A percentile compares a stretch with the other conserved stretches of the same genome.
phyloP scores from a whole-genome alignment of 2,113 vertebrate genomes.

The Gallinago paraguaiae region DNA sequence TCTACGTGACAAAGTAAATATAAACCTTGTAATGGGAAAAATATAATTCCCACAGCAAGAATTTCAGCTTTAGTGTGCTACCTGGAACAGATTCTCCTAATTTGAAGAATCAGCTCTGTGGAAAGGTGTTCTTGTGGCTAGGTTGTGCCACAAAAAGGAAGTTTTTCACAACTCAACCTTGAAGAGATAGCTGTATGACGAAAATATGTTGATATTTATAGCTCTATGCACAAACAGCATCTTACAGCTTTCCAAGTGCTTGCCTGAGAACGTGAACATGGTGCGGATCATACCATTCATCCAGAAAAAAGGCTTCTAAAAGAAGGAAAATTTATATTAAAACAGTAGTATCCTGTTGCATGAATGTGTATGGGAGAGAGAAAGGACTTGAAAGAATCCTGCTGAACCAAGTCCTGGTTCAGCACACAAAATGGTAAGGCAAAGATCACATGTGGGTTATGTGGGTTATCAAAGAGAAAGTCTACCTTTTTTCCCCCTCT shows the following conservation, averaged over 20 bases:
- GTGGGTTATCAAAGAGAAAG: neutral
- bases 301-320: neutral
- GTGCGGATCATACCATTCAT: neutral
- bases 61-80: neutral
- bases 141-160: neutral
- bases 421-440: neutral
- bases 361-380: neutral
- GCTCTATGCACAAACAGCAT: neutral
- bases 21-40: neutral
- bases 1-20: neutral
- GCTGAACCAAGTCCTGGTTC: neutral
- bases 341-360: neutral
- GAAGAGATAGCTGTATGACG: neutral
- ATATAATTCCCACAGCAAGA: neutral
- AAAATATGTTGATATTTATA: neutral
- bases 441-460: neutral
- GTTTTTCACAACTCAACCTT: neutral
- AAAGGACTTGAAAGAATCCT: neutral
- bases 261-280: neutral
- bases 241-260: neutral
- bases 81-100: neutral
- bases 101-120: neutral
- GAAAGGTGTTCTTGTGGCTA: neutral
- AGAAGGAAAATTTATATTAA: neutral
- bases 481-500: neutral